These are phyloP conservation scores for Pemphigus obesinymphae DNA, from an alignment of 1,140 invertebrate species.

Conservation along the genomic window DNA sequence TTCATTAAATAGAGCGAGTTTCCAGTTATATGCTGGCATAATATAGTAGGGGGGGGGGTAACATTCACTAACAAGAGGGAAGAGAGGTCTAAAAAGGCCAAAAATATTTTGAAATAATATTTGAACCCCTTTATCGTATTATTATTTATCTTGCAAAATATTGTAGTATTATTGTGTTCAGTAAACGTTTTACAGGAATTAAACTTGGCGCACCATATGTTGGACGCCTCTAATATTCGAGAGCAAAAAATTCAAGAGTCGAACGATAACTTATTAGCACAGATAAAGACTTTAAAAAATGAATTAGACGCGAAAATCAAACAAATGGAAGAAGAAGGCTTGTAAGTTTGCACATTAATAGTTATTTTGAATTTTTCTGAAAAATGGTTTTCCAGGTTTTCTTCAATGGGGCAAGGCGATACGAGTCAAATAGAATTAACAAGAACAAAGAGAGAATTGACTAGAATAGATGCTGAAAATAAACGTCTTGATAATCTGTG, in stretches of 20 bases:
- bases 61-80: no score
- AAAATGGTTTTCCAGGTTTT: background rate
- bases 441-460: conserved; percentile 13
- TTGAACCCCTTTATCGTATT: no score
- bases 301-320: conserved; percentile 11
- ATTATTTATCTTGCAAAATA: no score
- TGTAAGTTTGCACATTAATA: background rate
- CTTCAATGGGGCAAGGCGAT: conserved; percentile 31
- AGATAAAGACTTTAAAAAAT: conserved; percentile 25
- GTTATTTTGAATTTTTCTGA: background rate
- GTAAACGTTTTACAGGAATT: background rate
- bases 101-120: no score
- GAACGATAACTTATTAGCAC: conserved; percentile 32
- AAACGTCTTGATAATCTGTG: background rate
- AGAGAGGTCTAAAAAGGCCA: no score
- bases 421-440: conserved; percentile 25
- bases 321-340: conserved; percentile 37
- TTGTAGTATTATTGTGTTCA: background rate
- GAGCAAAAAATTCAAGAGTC: conserved; percentile 34
- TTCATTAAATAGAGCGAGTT: no score
- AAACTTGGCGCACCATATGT: background rate
- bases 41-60: no score
- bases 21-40: no score
- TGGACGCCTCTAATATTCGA: background rate
- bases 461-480: background rate